Percentiles rank a stretch among this genome's conserved stretches.
Evolutionary conservation across 2,888 invertebrate genomes (phyloP).

Genomic region (Acanthosoma haemorrhoidale): DNA sequence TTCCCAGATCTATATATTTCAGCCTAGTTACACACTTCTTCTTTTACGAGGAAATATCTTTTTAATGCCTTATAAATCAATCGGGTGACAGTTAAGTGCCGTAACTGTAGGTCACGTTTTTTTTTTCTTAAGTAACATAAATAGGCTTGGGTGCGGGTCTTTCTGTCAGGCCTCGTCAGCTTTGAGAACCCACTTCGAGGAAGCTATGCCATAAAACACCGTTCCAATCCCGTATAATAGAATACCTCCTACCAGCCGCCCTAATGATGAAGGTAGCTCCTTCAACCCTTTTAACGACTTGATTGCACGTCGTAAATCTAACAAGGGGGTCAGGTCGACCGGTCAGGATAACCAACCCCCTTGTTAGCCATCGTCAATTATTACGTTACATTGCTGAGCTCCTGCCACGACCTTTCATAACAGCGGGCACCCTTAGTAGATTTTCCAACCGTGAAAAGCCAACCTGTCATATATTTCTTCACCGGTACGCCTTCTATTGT

Average conservation of each 20-base stretch:
- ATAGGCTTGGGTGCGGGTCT: neutral
- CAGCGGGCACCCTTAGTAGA: neutral
- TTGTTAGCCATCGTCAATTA: conserved; percentile 11
- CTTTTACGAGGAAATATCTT: too few species aligned
- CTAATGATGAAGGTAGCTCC: neutral
- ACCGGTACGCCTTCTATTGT: neutral
- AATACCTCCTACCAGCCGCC: too few species aligned
- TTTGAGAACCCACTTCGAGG: too few species aligned
- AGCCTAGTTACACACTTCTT: too few species aligned
- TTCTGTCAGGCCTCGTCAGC: too few species aligned
- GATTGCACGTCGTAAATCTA: neutral
- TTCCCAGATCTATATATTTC: too few species aligned
- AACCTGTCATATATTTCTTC: neutral
- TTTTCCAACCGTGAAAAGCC: neutral
- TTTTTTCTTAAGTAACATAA: neutral
- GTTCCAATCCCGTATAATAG: neutral
- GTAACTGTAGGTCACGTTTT: neutral
- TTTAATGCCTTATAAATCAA: neutral
- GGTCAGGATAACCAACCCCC: neutral
- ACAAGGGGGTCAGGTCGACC: neutral
- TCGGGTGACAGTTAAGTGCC: neutral
- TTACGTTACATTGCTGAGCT: conserved; percentile 3
- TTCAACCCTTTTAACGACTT: neutral
- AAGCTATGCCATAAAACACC: neutral
- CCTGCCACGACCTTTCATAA: neutral